These are phyloP conservation scores for Sebastes oblongus DNA, from an alignment of 2,797 vertebrate species.

Conservation along the genomic window DNA sequence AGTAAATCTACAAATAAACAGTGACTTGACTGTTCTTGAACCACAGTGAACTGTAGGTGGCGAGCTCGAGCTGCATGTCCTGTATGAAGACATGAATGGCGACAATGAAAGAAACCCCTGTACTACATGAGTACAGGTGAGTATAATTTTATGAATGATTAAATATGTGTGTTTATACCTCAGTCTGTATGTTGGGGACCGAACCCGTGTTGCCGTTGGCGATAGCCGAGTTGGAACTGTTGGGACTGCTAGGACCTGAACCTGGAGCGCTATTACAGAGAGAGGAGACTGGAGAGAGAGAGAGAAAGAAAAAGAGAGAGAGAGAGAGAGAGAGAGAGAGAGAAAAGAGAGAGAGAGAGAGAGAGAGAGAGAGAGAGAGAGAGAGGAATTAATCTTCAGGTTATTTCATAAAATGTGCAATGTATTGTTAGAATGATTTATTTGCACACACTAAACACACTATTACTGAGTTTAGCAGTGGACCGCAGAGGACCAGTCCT, in stretches of 20 bases:
- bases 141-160: neutral
- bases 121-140: neutral
- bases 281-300: conserved; percentile 80
- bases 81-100: neutral
- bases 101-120: neutral
- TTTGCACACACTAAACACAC: neutral
- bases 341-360: conserved; percentile 54
- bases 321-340: neutral
- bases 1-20: neutral
- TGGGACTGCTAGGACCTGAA: conserved; percentile 92
- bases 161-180: conserved; percentile 73
- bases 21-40: neutral
- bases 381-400: neutral
- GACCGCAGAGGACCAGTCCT: no score
- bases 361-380: neutral
- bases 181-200: conserved; percentile 90
- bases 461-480: neutral
- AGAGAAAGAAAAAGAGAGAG: no score
- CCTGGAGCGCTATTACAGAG: conserved; percentile 91
- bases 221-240: conserved; percentile 88
- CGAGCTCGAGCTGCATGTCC: neutral
- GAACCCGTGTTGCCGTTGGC: conserved; percentile 90
- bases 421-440: neutral
- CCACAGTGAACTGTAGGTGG: conserved; percentile 27
- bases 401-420: neutral